phyloP scores from a whole-genome alignment of 1,140 invertebrate genomes.

The Drosophila sucinea region DNA sequence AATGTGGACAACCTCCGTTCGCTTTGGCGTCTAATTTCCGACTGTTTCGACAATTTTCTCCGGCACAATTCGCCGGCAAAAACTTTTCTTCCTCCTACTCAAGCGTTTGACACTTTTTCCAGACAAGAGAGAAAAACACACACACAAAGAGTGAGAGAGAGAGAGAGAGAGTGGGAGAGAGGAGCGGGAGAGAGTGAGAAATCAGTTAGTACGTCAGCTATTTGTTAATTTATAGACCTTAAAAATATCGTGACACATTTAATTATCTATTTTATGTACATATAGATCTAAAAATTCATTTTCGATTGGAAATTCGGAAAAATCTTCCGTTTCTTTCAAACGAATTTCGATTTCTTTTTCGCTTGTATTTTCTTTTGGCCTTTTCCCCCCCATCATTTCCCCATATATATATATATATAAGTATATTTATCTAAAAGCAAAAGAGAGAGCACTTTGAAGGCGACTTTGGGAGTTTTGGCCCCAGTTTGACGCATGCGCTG shows the following conservation, averaged over 20 bases:
- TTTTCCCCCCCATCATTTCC: background rate
- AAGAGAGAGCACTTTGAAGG: slow-evolving; percentile 2
- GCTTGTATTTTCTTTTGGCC: background rate
- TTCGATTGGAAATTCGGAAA: background rate
- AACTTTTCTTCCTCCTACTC: slow-evolving; percentile 47
- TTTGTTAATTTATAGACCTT: slow-evolving; percentile 4
- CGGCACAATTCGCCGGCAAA: slow-evolving; percentile 66
- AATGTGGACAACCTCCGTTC: slow-evolving; percentile 45
- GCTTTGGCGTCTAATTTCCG: slow-evolving; percentile 75
- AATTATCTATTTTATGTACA: background rate
- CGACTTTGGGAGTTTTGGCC: background rate
- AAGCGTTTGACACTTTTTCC: slow-evolving; percentile 42
- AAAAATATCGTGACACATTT: slow-evolving; percentile 1
- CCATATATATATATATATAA: no score
- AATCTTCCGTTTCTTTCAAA: background rate
- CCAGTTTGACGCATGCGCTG: slow-evolving; percentile 4
- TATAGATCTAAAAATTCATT: background rate
- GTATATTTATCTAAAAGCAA: background rate
- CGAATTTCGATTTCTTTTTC: background rate
- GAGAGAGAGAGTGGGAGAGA: background rate
- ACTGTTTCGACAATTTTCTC: slow-evolving; percentile 67
- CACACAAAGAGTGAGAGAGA: background rate
- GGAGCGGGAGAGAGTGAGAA: background rate
- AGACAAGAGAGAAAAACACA: background rate
- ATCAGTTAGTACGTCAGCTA: slow-evolving; percentile 23